Base-by-base conservation (phyloP, 2,888 invertebrate genomes). In the Mamestra brassicae region DNA sequence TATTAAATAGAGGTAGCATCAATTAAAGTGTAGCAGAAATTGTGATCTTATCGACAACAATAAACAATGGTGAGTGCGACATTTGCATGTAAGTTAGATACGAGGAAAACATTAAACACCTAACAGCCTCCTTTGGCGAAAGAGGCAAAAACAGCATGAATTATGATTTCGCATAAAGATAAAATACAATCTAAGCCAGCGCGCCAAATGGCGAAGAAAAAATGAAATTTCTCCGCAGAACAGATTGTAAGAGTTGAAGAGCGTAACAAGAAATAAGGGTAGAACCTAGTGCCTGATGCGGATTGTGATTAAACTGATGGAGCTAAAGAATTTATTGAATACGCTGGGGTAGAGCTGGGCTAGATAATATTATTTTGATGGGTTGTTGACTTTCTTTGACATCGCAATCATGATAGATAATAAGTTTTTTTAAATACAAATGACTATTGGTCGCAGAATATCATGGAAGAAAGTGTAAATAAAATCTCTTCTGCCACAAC, bases 101-200 rank as follows among this genome's bases (percentile, higher is more conserved):
- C 89, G 90, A 90, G 90, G 89, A 91, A 92, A 93, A 94, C 92
- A 93, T 94, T 93, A 93, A 94, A 93, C 93, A 94, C 92, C 92
- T 92, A 93, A 93, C 91, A 92, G 91, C 89, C 89, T 92, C 89
- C 87, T 86, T 89, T 86, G 85, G 89, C 88, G 91, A 90, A 91
- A 91, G 88, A 89, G 91, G 93, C 93, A 94, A 94, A 94, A 95
- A 94, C 93, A 93, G 92, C 89, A 94, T 95, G 95, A 95, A 95
- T 95, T 95, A 95, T 94, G 96, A 95, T 95, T 95, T 94, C 95
- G 90, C 94, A 95, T 95, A 95, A 95, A 95, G 95, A 95, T 96
- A 96, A 95, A 95, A 95, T 94, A 96, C 94, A 95, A 95, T 94
- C 94, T 94, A 94, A 95, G 94, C 94, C 91, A 93, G 92, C 93